These are phyloP conservation scores for Paracanthobrama guichenoti DNA, from an alignment of 2,113 vertebrate species.

Conservation along the genomic window DNA sequence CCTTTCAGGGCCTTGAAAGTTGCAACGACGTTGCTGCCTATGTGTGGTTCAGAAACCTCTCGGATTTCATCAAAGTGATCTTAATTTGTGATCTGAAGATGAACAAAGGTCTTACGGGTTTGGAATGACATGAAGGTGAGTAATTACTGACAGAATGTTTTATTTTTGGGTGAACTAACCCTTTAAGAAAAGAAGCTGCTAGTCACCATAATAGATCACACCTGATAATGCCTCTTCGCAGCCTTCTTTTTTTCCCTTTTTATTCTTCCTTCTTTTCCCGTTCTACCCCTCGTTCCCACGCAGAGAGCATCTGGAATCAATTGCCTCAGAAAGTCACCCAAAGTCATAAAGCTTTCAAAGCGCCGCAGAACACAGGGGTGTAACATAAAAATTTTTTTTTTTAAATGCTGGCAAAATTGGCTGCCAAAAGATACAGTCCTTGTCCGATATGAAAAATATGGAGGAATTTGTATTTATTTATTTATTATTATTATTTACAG, in stretches of 20 bases:
- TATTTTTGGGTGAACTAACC: too few relatives aligned
- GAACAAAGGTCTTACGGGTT: too few relatives aligned
- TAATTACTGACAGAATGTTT: too few relatives aligned
- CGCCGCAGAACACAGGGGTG: slow-evolving; percentile 73
- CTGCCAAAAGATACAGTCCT: slow-evolving; percentile 76
- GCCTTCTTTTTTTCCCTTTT: slow-evolving; percentile 63
- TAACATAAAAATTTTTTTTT: slow-evolving; percentile 73
- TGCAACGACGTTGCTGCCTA: too few relatives aligned
- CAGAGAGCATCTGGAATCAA: slow-evolving; percentile 79
- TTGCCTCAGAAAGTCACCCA: slow-evolving; percentile 75
- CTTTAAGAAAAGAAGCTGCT: slow-evolving; percentile 50
- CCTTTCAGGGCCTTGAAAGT: too few relatives aligned
- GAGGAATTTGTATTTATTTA: too few relatives aligned
- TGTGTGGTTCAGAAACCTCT: too few relatives aligned
- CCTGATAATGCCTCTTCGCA: slow-evolving; percentile 68
- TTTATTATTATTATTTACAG: not conserved
- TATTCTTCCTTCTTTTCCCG: slow-evolving; percentile 44
- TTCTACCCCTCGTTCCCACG: slow-evolving; percentile 71
- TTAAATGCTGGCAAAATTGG: slow-evolving; percentile 69
- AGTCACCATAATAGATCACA: slow-evolving; percentile 73
- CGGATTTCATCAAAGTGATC: too few relatives aligned
- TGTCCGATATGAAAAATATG: slow-evolving; percentile 68
- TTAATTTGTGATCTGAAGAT: too few relatives aligned
- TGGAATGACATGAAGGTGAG: too few relatives aligned
- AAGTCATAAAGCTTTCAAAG: slow-evolving; percentile 78